Conservation (phyloP, 2,888 invertebrate genomes). For the Stenodema calcarata region DNA sequence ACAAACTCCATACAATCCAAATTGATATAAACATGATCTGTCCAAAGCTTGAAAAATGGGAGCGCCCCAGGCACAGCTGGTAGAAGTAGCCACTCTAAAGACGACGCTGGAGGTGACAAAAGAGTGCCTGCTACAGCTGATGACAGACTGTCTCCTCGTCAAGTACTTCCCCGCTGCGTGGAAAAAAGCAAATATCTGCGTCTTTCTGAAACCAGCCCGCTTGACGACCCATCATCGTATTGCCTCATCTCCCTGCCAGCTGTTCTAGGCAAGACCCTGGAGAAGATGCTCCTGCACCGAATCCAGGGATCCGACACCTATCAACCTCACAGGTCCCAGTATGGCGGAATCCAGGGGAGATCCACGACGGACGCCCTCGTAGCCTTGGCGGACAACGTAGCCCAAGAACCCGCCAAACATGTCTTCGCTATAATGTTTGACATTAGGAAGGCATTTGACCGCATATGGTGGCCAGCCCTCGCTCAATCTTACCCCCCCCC, state of each 20-base stretch:
- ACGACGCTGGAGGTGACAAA: not conserved
- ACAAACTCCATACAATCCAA: too few relatives aligned
- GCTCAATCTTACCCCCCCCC: not conserved
- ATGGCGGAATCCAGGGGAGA: not conserved
- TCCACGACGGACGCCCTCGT: not conserved
- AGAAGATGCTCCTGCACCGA: not conserved
- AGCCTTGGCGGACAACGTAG: not conserved
- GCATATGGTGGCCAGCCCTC: conserved; percentile 29
- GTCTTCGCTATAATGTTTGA: conserved; percentile 1
- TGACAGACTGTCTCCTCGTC: not conserved
- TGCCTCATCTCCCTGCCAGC: not conserved
- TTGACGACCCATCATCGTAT: not conserved
- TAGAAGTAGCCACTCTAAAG: not conserved
- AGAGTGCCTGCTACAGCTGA: not conserved
- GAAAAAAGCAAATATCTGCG: not conserved
- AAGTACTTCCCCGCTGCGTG: not conserved
- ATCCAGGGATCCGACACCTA: not conserved
- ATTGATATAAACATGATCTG: too few relatives aligned
- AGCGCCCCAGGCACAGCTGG: not conserved
- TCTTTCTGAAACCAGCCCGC: not conserved
- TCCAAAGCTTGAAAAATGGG: not conserved
- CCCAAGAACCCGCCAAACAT: not conserved
- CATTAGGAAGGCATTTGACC: conserved; percentile 23
- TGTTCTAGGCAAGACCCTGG: not conserved
- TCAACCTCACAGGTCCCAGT: not conserved